These are phyloP conservation scores for Otis tarda DNA, from an alignment of 2,113 vertebrate species.

Conservation along the genomic window DNA sequence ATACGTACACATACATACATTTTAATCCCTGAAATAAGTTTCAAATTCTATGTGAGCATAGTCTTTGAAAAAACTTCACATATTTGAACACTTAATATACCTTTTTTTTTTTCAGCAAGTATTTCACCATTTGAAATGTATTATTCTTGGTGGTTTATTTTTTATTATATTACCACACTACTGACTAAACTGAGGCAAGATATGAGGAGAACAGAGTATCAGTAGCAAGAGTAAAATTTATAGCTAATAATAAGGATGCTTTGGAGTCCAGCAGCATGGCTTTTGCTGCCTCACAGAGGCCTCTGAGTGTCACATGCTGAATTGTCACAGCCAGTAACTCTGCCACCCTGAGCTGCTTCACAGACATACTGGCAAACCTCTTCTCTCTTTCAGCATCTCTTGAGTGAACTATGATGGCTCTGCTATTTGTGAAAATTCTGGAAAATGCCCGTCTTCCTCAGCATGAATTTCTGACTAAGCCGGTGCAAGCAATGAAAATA, in stretches of 20 bases:
- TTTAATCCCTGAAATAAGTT: not conserved
- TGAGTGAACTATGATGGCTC: not conserved
- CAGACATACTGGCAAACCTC: not conserved
- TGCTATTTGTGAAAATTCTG: slow-evolving; percentile 32
- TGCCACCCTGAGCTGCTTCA: no score
- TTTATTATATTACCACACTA: not conserved
- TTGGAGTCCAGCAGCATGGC: not conserved
- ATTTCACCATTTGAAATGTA: not conserved
- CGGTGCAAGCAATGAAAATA: slow-evolving; percentile 29
- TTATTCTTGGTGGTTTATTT: not conserved
- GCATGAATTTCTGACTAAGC: slow-evolving; percentile 36
- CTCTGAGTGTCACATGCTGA: no score
- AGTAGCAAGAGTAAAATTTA: not conserved
- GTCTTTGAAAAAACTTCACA: not conserved
- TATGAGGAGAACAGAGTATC: not conserved
- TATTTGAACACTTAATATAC: not conserved
- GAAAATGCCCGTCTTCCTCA: not conserved
- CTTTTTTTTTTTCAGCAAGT: not conserved
- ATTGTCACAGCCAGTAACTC: no score
- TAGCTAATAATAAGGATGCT: not conserved
- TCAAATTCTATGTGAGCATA: not conserved
- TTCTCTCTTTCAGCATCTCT: not conserved
- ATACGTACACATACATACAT: not conserved
- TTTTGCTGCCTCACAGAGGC: not conserved
- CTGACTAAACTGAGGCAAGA: not conserved